Evolutionary conservation across 2,888 invertebrate genomes (phyloP).

Genomic region (Erpobdella octoculata): DNA sequence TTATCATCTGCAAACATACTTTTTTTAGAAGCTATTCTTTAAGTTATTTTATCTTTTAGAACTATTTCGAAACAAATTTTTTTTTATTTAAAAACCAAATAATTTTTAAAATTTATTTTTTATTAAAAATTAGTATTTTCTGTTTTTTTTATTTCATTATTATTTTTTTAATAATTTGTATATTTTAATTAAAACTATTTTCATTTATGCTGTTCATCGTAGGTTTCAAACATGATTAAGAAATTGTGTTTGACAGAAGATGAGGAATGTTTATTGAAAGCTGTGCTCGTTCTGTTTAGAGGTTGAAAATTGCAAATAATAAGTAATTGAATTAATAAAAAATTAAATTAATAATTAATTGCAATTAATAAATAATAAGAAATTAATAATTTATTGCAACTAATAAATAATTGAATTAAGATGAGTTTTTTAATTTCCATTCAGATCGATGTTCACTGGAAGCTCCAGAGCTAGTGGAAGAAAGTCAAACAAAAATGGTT

Average conservation of each 20-base stretch:
- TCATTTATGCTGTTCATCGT: neutral
- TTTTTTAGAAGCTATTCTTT: no score
- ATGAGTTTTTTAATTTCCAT: neutral
- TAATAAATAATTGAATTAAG: neutral
- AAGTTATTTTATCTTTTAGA: no score
- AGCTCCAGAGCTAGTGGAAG: constrained; percentile 11
- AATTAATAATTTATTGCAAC: constrained; percentile 1
- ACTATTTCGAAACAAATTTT: no score
- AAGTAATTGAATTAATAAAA: neutral
- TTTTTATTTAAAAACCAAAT: no score
- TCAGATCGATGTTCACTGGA: constrained; percentile 9
- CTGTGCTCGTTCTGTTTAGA: constrained; percentile 29
- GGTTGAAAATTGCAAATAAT: constrained; percentile 15
- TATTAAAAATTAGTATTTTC: neutral
- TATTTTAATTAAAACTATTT: no score
- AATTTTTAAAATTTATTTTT: neutral
- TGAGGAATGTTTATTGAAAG: constrained; percentile 33
- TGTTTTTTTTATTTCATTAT: no score
- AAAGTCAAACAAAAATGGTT: constrained; percentile 8
- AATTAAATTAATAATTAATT: neutral
- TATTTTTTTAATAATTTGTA: no score
- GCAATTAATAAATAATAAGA: neutral
- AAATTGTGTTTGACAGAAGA: constrained; percentile 31
- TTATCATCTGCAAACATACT: no score
- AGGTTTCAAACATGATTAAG: constrained; percentile 17